Evolutionary conservation across 2,797 vertebrate genomes (phyloP).

Genomic region (Alfaro cultratus): DNA sequence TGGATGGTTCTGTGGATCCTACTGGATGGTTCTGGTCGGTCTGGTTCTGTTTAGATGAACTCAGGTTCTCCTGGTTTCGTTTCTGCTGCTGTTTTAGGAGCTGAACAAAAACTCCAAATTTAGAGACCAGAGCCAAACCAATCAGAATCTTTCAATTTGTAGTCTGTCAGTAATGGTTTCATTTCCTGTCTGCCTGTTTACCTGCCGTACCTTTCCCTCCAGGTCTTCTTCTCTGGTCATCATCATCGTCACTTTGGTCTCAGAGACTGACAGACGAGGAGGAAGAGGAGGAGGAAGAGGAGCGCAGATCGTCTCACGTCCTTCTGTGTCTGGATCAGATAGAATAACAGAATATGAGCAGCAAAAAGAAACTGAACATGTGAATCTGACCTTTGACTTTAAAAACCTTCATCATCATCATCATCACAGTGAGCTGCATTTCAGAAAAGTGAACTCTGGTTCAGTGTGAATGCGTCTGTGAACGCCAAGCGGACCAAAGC

Average conservation of each 20-base stretch:
- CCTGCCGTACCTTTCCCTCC: conserved; percentile 43
- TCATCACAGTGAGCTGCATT: too few species aligned
- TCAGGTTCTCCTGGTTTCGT: conserved; percentile 1
- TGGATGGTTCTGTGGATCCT: too few species aligned
- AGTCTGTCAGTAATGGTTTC: conserved; percentile 59
- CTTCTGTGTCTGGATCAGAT: neutral
- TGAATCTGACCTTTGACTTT: too few species aligned
- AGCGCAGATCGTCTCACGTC: conserved; percentile 17
- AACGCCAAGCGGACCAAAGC: too few species aligned
- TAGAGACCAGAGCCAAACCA: conserved; percentile 41
- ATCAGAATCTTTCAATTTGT: conserved; percentile 55
- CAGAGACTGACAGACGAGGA: conserved; percentile 6
- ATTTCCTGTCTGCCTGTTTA: conserved; percentile 54
- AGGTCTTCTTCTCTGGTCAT: conserved; percentile 34
- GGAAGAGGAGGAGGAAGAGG: neutral
- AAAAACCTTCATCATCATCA: too few species aligned
- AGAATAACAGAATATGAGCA: too few species aligned
- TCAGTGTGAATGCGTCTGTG: too few species aligned
- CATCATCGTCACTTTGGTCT: conserved; percentile 39
- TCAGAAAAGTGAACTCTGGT: too few species aligned
- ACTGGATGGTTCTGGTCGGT: too few species aligned
- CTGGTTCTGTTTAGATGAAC: conserved; percentile 52
- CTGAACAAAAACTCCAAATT: conserved; percentile 37
- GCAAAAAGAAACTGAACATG: too few species aligned
- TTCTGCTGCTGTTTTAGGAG: neutral